Conservation (phyloP, 2,113 vertebrate species). For the Lota lota region DNA sequence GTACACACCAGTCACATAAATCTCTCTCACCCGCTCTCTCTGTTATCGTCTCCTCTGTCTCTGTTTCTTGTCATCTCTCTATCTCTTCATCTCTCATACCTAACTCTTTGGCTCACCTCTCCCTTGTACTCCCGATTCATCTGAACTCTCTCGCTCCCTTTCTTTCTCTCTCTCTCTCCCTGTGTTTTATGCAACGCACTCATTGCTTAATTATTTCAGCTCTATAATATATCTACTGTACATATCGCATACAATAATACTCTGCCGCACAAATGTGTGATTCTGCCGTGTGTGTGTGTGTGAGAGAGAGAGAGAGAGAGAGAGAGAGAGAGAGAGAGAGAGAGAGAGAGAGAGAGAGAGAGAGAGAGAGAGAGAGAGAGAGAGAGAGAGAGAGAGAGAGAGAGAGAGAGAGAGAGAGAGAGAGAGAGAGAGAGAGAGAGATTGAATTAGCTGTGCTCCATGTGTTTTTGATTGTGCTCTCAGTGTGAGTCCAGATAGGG, state of each 20-base stretch:
- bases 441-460: constrained; percentile 5
- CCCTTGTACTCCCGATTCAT: background rate
- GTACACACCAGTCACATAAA: constrained; percentile 7
- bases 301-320: background rate
- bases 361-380: background rate
- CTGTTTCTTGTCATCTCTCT: constrained; percentile 29
- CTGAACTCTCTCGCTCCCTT: background rate
- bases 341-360: background rate
- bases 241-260: background rate
- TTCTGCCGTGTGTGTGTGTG: constrained; percentile 9
- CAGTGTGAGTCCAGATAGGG: constrained; percentile 16
- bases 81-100: constrained; percentile 7
- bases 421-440: background rate
- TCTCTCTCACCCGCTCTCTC: background rate
- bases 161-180: background rate
- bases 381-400: background rate
- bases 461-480: constrained; percentile 49
- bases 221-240: too few species aligned
- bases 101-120: background rate
- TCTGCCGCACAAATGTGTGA: too few species aligned
- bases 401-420: constrained; percentile 9
- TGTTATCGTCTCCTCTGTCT: background rate
- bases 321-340: background rate
- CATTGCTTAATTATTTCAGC: too few species aligned
- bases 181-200: too few species aligned